Conservation (phyloP, 2,113 vertebrate species). For the Leptosomus discolor region DNA sequence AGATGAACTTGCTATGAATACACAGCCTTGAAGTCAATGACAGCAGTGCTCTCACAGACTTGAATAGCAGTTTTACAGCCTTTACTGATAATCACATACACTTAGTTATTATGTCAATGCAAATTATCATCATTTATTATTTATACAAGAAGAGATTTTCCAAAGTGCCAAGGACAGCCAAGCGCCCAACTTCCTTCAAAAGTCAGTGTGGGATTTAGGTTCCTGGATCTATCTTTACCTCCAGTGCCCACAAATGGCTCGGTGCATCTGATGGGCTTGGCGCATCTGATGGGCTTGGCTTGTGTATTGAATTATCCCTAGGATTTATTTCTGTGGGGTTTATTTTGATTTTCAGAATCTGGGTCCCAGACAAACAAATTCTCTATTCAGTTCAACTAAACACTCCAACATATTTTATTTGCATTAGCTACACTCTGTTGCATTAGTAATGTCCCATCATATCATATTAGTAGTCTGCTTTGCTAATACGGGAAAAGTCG, state of each 20-base stretch:
- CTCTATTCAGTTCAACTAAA: constrained; percentile 41
- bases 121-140: constrained; percentile 45
- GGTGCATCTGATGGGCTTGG: background rate
- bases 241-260: background rate
- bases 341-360: constrained; percentile 12
- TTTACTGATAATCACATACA: background rate
- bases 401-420: constrained; percentile 57
- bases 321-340: constrained; percentile 12
- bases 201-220: background rate
- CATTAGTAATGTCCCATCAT: constrained; percentile 66
- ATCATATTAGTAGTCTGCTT: constrained; percentile 47
- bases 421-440: constrained; percentile 56
- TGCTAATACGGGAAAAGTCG: background rate
- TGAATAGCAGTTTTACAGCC: background rate
- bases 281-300: background rate
- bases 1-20: background rate
- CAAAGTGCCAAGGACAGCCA: background rate
- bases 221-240: background rate
- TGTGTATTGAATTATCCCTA: background rate
- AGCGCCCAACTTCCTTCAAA: background rate
- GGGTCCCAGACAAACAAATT: constrained; percentile 38
- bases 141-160: background rate
- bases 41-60: background rate
- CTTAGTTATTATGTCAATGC: background rate
- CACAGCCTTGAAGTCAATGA: background rate